Evolutionary conservation across 1,140 invertebrate genomes (phyloP), one percentile per base, ranked within the genome.

Genomic region (Samia ricini): DNA sequence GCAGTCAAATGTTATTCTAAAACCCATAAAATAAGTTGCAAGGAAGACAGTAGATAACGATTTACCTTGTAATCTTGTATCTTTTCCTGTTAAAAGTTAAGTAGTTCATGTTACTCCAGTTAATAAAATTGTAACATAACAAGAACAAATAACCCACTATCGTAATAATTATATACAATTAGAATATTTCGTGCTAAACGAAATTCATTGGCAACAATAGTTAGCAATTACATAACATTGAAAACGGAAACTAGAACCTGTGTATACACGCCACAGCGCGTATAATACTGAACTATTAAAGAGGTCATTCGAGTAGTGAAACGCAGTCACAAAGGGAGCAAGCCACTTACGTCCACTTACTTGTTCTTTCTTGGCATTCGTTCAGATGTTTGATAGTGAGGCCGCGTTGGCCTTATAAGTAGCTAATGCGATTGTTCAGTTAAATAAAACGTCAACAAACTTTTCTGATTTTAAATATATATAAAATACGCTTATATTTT

Each of bases 251-350:
- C 33, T 22, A 4, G 23, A 55, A 55, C 22, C 4, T 21, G 22
- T 24, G 5, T 24, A 55, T 18, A 55, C 52, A 55, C 52, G 52
- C 52, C 22, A 55, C 57, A 49, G 61, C 42, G 61, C 52, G 62
- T 63, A 56, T 60, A 63, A 62, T 64, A 62, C 67, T 65, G 58
- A 55, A 60, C 67, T 65, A 69, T 65, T 69, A 65, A 65, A 51
- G 52, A 63, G 67, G 67, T 52, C 60, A 65, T 65, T 69, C 56
- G 59, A 64, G 67, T 49, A 65, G 67, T 65, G 57, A 60, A 56
- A 69, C 67, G 63, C 63, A 69, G 67, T 63, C 60, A 65, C 63
- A 69, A 69, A 69, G 67, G 63, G 61, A 67, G 65, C 65, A 63
- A 61, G 56, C 56, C 61, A 65, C 67, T 69, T 63, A 62, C 42